Conservation (phyloP, 2,888 invertebrate genomes). For the Heliconius cydno region DNA sequence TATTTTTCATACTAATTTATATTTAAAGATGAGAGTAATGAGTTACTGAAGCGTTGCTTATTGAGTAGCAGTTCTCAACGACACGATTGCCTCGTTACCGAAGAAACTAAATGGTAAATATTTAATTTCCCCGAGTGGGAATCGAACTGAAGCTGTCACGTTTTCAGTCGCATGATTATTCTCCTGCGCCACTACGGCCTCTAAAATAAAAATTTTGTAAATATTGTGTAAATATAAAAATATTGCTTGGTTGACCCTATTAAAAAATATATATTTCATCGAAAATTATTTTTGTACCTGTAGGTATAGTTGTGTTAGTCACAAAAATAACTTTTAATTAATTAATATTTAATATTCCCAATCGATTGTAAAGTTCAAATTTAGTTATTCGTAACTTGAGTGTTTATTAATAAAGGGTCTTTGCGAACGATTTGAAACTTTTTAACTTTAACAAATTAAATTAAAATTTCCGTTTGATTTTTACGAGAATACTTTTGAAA, state of each 20-base stretch:
- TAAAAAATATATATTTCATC: not conserved
- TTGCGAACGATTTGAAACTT: not conserved
- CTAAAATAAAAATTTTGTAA: not conserved
- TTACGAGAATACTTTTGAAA: too few species aligned
- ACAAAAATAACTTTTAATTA: not conserved
- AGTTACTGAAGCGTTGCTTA: too few species aligned
- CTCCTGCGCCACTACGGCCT: too few species aligned
- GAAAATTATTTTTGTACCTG: not conserved
- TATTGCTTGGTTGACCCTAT: not conserved
- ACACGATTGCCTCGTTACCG: too few species aligned
- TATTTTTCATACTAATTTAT: too few species aligned
- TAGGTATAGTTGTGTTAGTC: not conserved
- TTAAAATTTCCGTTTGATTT: not conserved
- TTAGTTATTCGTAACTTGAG: constrained; percentile 3
- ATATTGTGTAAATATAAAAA: not conserved
- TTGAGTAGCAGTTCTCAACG: too few species aligned
- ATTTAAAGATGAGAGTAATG: too few species aligned
- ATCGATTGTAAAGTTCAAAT: constrained; percentile 1
- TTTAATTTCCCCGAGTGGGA: too few species aligned
- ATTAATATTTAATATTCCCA: not conserved
- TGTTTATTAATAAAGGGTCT: not conserved
- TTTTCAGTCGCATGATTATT: too few species aligned
- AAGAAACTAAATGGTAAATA: too few species aligned
- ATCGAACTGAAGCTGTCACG: too few species aligned
- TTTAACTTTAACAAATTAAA: not conserved